These are phyloP conservation scores for Callopanchax toddi DNA, from an alignment of 2,113 vertebrate genomes.

Conservation along the genomic window DNA sequence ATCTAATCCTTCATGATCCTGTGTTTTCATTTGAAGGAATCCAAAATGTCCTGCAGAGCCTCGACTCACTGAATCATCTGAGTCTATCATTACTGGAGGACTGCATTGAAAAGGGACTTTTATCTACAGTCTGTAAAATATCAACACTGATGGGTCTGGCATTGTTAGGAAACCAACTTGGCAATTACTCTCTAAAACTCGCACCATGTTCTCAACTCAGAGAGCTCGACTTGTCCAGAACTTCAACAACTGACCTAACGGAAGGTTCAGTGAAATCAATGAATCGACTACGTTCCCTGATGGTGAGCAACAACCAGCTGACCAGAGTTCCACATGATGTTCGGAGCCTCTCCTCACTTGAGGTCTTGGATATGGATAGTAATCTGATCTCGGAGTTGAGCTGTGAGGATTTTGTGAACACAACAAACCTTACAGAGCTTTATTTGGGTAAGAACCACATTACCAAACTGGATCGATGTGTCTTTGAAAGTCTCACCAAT, in stretches of 20 bases:
- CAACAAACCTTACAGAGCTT: conserved; percentile 13
- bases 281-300: neutral
- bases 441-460: conserved; percentile 3
- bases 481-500: neutral
- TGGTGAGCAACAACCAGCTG: neutral
- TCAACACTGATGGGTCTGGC: conserved; percentile 9
- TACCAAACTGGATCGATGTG: neutral
- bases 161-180: neutral
- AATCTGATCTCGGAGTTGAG: neutral
- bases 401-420: conserved; percentile 22
- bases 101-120: neutral
- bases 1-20: neutral
- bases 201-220: conserved; percentile 9
- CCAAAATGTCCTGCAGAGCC: conserved; percentile 3
- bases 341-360: conserved; percentile 1
- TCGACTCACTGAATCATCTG: conserved; percentile 17
- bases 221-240: neutral
- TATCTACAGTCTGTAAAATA: conserved; percentile 23
- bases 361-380: neutral
- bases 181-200: neutral
- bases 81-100: neutral
- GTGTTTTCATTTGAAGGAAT: neutral
- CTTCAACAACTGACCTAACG: neutral
- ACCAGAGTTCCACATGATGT: conserved; percentile 27
- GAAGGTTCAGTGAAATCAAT: neutral